Base-by-base conservation (phyloP, 37 sponge, comb jelly and placozoan species). In the Ianthella basta region DNA sequence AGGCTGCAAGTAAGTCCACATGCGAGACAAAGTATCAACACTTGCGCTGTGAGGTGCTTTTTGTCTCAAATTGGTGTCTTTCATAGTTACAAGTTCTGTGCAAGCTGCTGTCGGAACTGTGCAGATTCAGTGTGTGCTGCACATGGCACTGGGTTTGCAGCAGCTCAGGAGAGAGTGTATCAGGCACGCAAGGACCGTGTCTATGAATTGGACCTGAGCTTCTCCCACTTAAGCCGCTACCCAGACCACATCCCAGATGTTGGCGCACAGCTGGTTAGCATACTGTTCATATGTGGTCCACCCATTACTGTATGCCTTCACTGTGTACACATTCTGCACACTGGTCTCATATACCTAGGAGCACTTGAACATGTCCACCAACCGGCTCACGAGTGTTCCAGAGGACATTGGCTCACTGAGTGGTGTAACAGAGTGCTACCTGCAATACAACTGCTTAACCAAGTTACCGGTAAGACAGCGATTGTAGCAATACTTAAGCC, bases 281-380 rank as follows among this genome's bases (percentile, higher is more conserved):
- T 34, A 10, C 13, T 19, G 68, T 66, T 27, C 68, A 66, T 23
- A 16, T n/a, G n/a, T n/a, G n/a, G n/a, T n/a, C n/a, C n/a, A n/a
- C n/a, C n/a, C n/a, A n/a, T n/a, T n/a, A n/a, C 32, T 61, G 20
- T 82, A 4, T 59, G 37, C 36, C 57, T 34, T 15, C 60, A 1
- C 12, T 27, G 23, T n/a, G n/a, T n/a, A n/a, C n/a, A 35, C 34
- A 15, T 1, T 81, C 82, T 16, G 60, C 14, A 12, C 24, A 57
- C 16, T 68, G n/a, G 30, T 24, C 0, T 55, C 25, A 3, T 79
- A n/a, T n/a, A n/a, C n/a, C n/a, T n/a, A 94, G 95, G 70, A 72
- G 21, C 78, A 72, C 25, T 87, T 94, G 25, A 94, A 94, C 57
- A 59, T 94, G 57, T 94, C 95, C 72, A 94, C 91, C 80, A 94